Evolutionary conservation across 2,888 invertebrate genomes (phyloP), one percentile per base, ranked within the genome.

Genomic region (Sarcophaga rosellei): DNA sequence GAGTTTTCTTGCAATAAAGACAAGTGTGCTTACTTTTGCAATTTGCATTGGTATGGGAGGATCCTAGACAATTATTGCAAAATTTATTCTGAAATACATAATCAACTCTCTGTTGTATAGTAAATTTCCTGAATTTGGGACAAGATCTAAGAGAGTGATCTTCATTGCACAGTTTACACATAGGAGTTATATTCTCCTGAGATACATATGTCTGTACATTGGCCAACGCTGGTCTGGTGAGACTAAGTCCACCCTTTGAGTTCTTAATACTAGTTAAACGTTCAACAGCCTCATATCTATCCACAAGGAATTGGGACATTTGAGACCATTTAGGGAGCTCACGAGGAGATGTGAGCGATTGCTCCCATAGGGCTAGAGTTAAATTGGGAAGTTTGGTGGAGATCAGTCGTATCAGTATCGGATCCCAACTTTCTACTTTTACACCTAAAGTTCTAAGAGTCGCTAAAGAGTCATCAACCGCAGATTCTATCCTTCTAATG

Each of bases 281-380:
- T 21, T 68, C 68, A n/a, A 68, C 47, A 21, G 68, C 45, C 45
- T 68, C 70, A 25, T 70, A 70, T 57, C 57, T 70, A 10, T 59
- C 70, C 1, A 70, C 70, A 17, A 70, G 25, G 21, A 70, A 70
- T 57, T 70, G 70, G 5, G 70, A 70, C 70, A 59, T 59, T 57
- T 70, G 70, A 4, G 70, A 25, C 70, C 70, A 70, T 57, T 70
- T 70, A 10, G 23, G 70, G 17, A 70, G 57, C 11, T 70, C 70
- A 25, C 70, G 70, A 8, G 70, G 70, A 17, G 70, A 70, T 17
- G 70, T 59, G 2, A 70, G 57, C 0, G 25, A 70, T 20, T 70
- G 57, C 17, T 70, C 57, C 70, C 70, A 70, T 17, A 70, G 35
- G 8, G 57, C 15, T 4, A 70, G 23, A 35, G 35, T 35, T 2